A percentile compares a stretch with the other conserved stretches of the same genome.
Conservation (phyloP, 1,140 invertebrate genomes). For the Neelides sp. region DNA sequence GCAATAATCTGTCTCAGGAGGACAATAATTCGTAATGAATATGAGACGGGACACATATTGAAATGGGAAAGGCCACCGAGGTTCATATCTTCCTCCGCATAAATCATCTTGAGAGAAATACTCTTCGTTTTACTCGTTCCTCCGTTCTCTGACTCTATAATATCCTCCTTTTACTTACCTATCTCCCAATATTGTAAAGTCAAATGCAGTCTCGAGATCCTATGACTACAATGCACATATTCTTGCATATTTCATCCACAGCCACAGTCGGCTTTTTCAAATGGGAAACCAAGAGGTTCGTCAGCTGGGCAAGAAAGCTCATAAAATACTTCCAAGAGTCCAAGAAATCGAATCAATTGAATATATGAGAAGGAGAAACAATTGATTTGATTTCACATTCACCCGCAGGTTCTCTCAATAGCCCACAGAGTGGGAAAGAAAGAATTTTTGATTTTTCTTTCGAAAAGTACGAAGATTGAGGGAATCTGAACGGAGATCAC, state of each 20-base stretch:
- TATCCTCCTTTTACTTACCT: too few relatives aligned
- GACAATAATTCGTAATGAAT: constrained; percentile 39
- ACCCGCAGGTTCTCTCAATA: too few relatives aligned
- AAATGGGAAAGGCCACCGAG: constrained; percentile 19
- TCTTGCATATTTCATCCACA: not conserved
- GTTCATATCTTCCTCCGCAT: constrained; percentile 15
- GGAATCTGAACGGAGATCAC: too few relatives aligned
- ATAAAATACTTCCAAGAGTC: constrained; percentile 15
- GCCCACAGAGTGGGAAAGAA: too few relatives aligned
- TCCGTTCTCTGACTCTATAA: constrained; percentile 2
- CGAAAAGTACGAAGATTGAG: too few relatives aligned
- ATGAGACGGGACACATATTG: constrained; percentile 37
- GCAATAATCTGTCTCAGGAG: constrained; percentile 32
- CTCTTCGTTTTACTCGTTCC: constrained; percentile 1
- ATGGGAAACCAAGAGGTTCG: constrained; percentile 7
- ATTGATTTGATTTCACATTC: constrained; percentile 23
- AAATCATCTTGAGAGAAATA: constrained; percentile 22
- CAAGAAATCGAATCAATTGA: not conserved
- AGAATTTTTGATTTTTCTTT: too few relatives aligned
- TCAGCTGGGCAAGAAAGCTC: constrained; percentile 23
- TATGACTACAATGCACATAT: not conserved
- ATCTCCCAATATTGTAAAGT: too few relatives aligned
- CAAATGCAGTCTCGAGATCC: constrained; percentile 3
- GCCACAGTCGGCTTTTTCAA: not conserved
- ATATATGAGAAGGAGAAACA: constrained; percentile 8